Evolutionary conservation across 2,888 invertebrate genomes (phyloP).

Genomic region (Microctonus hyperodae): DNA sequence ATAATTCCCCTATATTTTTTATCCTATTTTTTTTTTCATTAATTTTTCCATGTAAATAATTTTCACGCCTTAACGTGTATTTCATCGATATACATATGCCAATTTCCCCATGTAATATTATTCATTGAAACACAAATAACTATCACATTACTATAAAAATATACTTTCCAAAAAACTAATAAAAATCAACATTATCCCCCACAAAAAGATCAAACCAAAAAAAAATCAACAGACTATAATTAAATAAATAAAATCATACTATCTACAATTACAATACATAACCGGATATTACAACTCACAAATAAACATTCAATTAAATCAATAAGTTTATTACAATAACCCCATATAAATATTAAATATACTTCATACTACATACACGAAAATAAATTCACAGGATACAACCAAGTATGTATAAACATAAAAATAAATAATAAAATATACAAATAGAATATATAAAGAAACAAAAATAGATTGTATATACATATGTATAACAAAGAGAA

Average conservation of each 20-base stretch:
- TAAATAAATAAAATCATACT: conserved; percentile 14
- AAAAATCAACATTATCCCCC: neutral
- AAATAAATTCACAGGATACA: neutral
- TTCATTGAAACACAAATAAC: neutral
- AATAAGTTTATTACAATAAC: neutral
- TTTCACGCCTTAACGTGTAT: neutral
- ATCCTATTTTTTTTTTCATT: neutral
- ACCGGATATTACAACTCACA: conserved; percentile 15
- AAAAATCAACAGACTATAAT: neutral
- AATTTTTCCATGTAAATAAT: neutral
- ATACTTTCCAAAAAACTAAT: neutral
- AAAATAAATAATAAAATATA: neutral
- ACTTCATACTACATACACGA: too few relatives aligned
- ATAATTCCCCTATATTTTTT: neutral
- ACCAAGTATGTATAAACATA: neutral
- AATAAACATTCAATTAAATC: neutral
- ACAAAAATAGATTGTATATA: too few relatives aligned
- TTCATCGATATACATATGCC: neutral
- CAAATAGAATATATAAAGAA: too few relatives aligned
- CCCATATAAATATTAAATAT: neutral
- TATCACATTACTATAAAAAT: neutral
- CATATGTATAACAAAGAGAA: neutral
- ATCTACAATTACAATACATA: conserved; percentile 14
- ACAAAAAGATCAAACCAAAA: neutral
- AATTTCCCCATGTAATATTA: neutral